A percentile compares a stretch with the other conserved stretches of the same genome.
Evolutionary conservation across 2,888 invertebrate genomes (phyloP).

Genomic region (Mythimna loreyi): DNA sequence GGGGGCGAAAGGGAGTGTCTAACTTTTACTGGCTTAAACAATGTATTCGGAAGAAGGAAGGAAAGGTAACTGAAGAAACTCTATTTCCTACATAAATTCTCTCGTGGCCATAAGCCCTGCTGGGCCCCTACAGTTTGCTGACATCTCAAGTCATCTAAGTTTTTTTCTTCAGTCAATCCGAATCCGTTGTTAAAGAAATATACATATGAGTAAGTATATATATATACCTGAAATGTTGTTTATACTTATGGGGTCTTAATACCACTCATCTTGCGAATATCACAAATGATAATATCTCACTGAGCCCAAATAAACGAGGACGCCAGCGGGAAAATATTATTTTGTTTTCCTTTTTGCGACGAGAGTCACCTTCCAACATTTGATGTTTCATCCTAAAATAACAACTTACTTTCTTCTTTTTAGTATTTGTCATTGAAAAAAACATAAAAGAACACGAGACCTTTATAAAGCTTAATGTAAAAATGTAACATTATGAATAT

Average conservation of each 20-base stretch:
- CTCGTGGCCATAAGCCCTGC: no score
- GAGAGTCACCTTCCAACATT: constrained; percentile 37
- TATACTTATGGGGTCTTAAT: constrained; percentile 25
- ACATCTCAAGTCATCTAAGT: no score
- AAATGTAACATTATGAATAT: constrained; percentile 28
- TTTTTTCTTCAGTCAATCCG: background rate
- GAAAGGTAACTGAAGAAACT: no score
- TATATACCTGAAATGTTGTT: constrained; percentile 14
- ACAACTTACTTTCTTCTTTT: constrained; percentile 33
- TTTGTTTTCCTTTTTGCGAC: constrained; percentile 40
- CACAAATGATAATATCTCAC: constrained; percentile 50
- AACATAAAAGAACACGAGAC: constrained; percentile 27
- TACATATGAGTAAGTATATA: constrained; percentile 14
- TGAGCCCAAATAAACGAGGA: constrained; percentile 37
- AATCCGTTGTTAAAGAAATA: constrained; percentile 17
- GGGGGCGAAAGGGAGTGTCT: no score
- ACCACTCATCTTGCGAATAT: constrained; percentile 42
- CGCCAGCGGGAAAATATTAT: constrained; percentile 36
- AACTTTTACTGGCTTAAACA: no score
- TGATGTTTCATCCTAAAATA: constrained; percentile 53
- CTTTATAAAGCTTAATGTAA: constrained; percentile 12
- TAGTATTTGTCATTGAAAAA: constrained; percentile 34
- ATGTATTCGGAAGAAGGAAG: no score
- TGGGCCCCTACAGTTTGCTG: no score
- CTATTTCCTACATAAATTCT: no score